phyloP scores from a whole-genome alignment of 2,888 invertebrate species.

The Drosophila sordidapex region DNA sequence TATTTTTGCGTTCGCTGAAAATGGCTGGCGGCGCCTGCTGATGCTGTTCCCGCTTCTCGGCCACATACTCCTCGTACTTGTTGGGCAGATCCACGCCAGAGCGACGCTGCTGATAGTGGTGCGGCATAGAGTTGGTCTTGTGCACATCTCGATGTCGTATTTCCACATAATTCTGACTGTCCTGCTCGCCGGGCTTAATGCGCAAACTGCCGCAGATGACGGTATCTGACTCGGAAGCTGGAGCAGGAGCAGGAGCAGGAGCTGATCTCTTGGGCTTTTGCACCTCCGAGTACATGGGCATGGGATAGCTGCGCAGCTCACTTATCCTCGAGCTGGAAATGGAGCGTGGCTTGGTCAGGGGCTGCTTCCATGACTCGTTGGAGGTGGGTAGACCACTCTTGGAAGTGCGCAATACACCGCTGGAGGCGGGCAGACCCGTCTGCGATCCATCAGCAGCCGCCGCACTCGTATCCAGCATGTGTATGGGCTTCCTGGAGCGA shows the following conservation, averaged over 20 bases:
- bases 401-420: slow-evolving; percentile 81
- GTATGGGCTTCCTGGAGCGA: slow-evolving; percentile 90
- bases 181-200: slow-evolving; percentile 81
- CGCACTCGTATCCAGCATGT: slow-evolving; percentile 85
- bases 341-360: slow-evolving; percentile 80
- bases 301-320: slow-evolving; percentile 77
- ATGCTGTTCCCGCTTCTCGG: slow-evolving; percentile 80
- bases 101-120: slow-evolving; percentile 81
- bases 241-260: slow-evolving; percentile 3
- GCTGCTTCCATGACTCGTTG: slow-evolving; percentile 86
- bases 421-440: slow-evolving; percentile 52
- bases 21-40: slow-evolving; percentile 74
- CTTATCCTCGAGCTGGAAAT: slow-evolving; percentile 80
- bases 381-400: slow-evolving; percentile 81
- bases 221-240: slow-evolving; percentile 64
- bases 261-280: slow-evolving; percentile 75
- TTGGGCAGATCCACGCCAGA: slow-evolving; percentile 81
- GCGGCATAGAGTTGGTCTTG: slow-evolving; percentile 84
- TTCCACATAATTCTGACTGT: slow-evolving; percentile 77
- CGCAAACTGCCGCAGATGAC: slow-evolving; percentile 82
- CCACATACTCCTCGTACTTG: slow-evolving; percentile 84
- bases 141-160: slow-evolving; percentile 78
- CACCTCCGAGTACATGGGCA: slow-evolving; percentile 83
- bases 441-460: slow-evolving; percentile 3
- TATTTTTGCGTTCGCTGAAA: slow-evolving; percentile 80